A percentile compares a stretch with the other conserved stretches of the same genome.
These are phyloP conservation scores for Cremastobaeus sp. DNA, from an alignment of 2,888 invertebrate genomes.

Conservation along the genomic window DNA sequence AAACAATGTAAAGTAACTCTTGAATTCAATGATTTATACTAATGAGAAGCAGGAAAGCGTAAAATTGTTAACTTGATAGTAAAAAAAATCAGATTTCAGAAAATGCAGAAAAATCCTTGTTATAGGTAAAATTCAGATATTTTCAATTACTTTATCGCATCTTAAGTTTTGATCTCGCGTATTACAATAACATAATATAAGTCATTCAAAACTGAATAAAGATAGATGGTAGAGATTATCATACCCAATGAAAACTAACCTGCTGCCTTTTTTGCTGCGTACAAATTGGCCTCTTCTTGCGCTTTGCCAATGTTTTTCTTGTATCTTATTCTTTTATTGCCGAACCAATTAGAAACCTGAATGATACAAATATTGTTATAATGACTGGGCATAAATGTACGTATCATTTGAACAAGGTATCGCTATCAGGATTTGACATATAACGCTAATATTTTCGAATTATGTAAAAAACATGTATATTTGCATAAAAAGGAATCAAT, in stretches of 20 bases:
- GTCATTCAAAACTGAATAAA: too few species aligned
- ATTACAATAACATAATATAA: too few species aligned
- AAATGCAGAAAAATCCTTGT: not conserved
- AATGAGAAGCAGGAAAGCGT: conserved; percentile 68
- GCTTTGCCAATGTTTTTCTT: conserved; percentile 99
- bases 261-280: conserved; percentile 98
- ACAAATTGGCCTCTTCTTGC: conserved; percentile 99
- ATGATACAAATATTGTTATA: conserved; percentile 27
- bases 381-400: too few species aligned
- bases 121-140: too few species aligned
- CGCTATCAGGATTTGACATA: too few species aligned
- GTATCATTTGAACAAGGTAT: too few species aligned
- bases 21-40: conserved; percentile 74
- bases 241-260: conserved; percentile 80
- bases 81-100: conserved; percentile 1
- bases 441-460: too few species aligned
- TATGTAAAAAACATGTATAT: too few species aligned
- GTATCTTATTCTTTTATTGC: conserved; percentile 99
- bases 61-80: conserved; percentile 31
- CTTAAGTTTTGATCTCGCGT: too few species aligned
- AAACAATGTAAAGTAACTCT: conserved; percentile 75
- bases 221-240: too few species aligned
- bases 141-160: too few species aligned
- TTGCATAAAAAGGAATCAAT: too few species aligned
- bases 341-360: conserved; percentile 99